phyloP scores from a whole-genome alignment of 2,888 invertebrate species.

The Agrotis segetum region DNA sequence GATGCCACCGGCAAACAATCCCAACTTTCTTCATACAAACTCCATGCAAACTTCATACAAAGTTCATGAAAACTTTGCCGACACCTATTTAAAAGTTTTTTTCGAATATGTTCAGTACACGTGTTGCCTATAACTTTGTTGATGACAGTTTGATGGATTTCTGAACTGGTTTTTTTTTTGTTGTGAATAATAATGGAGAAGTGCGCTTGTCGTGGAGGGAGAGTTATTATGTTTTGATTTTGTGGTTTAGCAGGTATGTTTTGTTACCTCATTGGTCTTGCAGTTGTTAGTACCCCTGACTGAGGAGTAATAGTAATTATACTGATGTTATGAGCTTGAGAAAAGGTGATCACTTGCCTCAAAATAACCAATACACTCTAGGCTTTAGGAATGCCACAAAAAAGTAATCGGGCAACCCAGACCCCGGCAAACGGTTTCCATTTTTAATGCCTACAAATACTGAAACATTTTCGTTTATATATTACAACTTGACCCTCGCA shows the following conservation, averaged over 20 bases:
- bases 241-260: constrained; percentile 12
- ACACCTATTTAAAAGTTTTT: constrained; percentile 77
- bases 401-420: background rate
- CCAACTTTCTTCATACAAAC: constrained; percentile 66
- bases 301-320: too few species aligned
- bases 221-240: constrained; percentile 29
- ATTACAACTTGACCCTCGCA: background rate
- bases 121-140: constrained; percentile 75
- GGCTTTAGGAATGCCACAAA: background rate
- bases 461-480: constrained; percentile 11
- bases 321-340: too few species aligned
- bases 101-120: constrained; percentile 69
- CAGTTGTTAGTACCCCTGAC: background rate
- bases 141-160: constrained; percentile 86
- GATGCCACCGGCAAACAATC: constrained; percentile 63
- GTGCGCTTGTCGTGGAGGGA: constrained; percentile 21
- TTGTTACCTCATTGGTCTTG: background rate
- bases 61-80: constrained; percentile 71
- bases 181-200: constrained; percentile 71
- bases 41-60: constrained; percentile 70
- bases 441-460: background rate
- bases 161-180: constrained; percentile 68
- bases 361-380: background rate
- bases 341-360: too few species aligned
- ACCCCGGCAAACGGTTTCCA: background rate